Evolutionary conservation across 1,140 invertebrate species (phyloP), one percentile per base, ranked within the genome.

Genomic region (Amyelois transitella): DNA sequence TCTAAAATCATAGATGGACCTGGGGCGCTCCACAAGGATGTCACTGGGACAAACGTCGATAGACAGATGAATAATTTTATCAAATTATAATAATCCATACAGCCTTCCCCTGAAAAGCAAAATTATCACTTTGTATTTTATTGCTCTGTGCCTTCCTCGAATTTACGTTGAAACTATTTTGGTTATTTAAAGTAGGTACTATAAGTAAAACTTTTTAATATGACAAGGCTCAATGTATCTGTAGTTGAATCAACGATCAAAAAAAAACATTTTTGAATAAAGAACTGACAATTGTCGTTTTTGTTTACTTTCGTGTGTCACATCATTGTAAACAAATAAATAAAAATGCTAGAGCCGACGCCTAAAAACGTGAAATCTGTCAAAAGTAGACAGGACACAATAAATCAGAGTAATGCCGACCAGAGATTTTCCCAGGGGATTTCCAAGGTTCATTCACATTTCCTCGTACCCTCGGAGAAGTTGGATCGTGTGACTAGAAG

Each of bases 401-500:
- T 75, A 7, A 62, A 72, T 18, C 70, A 77, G 38, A 54, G 53
- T 44, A 71, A 68, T 0, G 66, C 73, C 6, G 17, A 18, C 17
- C 18, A 55, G 14, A 51, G n/a, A 8, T 10, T 10, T 1, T 32
- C 28, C 4, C 43, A 5, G 38, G 54, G 60, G 18, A 47, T 82
- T 24, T 54, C 66, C 0, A 75, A 72, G 62, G 75, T 76, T 0
- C 79, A 81, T 8, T 86, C 84, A 0, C 84, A 88, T 60, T 86
- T 86, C 50, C 47, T 86, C n/a, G 82, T 88, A 0, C 68, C 81
- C 0, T 80, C 82, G 0, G 81, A 87, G 17, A 86, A 79, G 47
- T 51, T 88, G 47, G 82, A 85, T 51, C 85, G 87, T 69, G 87
- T 89, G 1, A 89, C 89, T 0, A 80, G 81, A 51, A 72, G 89